Percentiles rank a stretch among this genome's conserved stretches.
These are phyloP conservation scores for Cryptocephalus moraei DNA, from an alignment of 2,888 invertebrate species.

Conservation along the genomic window DNA sequence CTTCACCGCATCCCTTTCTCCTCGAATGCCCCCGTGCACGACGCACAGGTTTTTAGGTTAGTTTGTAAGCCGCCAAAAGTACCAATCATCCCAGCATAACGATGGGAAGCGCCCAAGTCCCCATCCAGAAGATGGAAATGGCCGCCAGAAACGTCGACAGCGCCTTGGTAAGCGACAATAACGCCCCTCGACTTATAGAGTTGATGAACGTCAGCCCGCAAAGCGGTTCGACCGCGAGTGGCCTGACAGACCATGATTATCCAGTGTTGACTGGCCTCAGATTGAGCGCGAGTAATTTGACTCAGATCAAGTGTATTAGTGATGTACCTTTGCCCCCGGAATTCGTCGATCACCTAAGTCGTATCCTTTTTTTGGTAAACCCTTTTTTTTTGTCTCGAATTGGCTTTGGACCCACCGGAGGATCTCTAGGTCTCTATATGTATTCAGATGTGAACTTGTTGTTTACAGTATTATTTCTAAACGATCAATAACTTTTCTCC, in stretches of 20 bases:
- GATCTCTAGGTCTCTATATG: too few species aligned
- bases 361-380: conserved; percentile 84
- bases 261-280: conserved; percentile 64
- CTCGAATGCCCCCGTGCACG: too few species aligned
- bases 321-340: conserved; percentile 87
- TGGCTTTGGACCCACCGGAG: neutral
- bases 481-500: conserved; percentile 8
- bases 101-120: conserved; percentile 37
- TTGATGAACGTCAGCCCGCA: conserved; percentile 54
- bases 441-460: too few species aligned
- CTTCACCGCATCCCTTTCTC: too few species aligned
- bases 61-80: conserved; percentile 4
- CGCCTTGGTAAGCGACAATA: conserved; percentile 57
- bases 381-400: too few species aligned
- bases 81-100: conserved; percentile 5
- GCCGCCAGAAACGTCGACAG: conserved; percentile 74
- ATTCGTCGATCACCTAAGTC: conserved; percentile 89
- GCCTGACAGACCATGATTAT: conserved; percentile 84
- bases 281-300: conserved; percentile 55
- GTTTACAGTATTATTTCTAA: neutral
- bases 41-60: conserved; percentile 3
- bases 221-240: conserved; percentile 77
- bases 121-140: conserved; percentile 58
- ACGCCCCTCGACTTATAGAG: conserved; percentile 62
- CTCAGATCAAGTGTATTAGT: conserved; percentile 68